These are phyloP conservation scores for Malaclemys terrapin DNA, from an alignment of 2,113 vertebrate genomes.

Conservation along the genomic window DNA sequence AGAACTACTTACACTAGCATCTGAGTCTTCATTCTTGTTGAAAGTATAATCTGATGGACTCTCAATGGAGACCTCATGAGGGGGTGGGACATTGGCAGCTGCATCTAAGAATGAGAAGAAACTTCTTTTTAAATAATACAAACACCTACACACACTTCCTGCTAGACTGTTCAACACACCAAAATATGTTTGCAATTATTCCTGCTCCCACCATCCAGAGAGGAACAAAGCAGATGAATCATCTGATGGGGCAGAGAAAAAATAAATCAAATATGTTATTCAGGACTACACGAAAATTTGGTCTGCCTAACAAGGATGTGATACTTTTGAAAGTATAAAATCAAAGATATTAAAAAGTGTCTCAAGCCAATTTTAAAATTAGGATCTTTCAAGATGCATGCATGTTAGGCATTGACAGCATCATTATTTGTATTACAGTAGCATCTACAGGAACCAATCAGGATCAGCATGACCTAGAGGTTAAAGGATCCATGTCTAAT, in stretches of 20 bases:
- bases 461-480: neutral
- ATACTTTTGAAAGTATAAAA: neutral
- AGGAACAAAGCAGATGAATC: neutral
- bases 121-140: neutral
- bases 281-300: neutral
- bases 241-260: neutral
- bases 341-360: neutral
- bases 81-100: constrained; percentile 67
- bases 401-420: neutral
- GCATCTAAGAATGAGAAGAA: constrained; percentile 68
- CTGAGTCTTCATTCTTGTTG: constrained; percentile 6
- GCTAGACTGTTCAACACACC: neutral
- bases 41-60: constrained; percentile 8
- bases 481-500: neutral
- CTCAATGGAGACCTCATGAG: constrained; percentile 60
- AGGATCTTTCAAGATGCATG: neutral
- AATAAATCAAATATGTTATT: neutral
- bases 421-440: neutral
- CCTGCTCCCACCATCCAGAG: neutral
- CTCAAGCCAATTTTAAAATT: neutral
- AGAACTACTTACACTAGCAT: constrained; percentile 70
- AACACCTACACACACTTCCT: neutral
- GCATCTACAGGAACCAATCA: neutral
- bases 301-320: neutral
- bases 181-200: neutral